Conservation (phyloP, 2,888 invertebrate species). For the Phalera bucephala region DNA sequence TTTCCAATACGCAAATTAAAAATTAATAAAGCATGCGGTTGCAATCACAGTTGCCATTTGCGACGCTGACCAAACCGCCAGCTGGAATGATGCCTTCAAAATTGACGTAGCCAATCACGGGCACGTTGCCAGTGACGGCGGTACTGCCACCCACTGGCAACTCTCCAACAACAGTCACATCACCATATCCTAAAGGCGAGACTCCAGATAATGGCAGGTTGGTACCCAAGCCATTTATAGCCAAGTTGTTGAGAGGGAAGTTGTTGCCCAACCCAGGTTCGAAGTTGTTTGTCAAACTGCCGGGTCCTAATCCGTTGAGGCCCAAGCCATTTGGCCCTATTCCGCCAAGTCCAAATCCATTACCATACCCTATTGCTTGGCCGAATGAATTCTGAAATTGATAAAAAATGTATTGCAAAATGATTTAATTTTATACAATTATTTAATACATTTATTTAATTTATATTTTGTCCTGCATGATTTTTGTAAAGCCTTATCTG, state of each 20-base stretch:
- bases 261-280: background rate
- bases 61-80: slow-evolving; percentile 61
- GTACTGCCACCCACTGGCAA: slow-evolving; percentile 63
- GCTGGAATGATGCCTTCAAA: slow-evolving; percentile 69
- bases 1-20: no score
- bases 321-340: slow-evolving; percentile 15
- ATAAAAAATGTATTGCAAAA: no score
- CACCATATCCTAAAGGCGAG: slow-evolving; percentile 47
- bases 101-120: slow-evolving; percentile 68
- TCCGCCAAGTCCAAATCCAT: slow-evolving; percentile 28
- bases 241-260: slow-evolving; percentile 2
- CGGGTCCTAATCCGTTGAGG: background rate
- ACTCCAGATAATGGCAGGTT: slow-evolving; percentile 3
- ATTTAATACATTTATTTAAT: no score
- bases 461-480: no score
- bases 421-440: no score
- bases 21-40: slow-evolving; percentile 15
- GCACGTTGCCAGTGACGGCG: slow-evolving; percentile 58
- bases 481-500: no score
- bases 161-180: slow-evolving; percentile 54
- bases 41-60: slow-evolving; percentile 49
- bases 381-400: slow-evolving; percentile 29
- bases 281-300: background rate
- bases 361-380: slow-evolving; percentile 26
- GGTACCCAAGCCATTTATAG: background rate